Conservation (phyloP, 1,140 invertebrate species). For the Aphaenogaster floridana region DNA sequence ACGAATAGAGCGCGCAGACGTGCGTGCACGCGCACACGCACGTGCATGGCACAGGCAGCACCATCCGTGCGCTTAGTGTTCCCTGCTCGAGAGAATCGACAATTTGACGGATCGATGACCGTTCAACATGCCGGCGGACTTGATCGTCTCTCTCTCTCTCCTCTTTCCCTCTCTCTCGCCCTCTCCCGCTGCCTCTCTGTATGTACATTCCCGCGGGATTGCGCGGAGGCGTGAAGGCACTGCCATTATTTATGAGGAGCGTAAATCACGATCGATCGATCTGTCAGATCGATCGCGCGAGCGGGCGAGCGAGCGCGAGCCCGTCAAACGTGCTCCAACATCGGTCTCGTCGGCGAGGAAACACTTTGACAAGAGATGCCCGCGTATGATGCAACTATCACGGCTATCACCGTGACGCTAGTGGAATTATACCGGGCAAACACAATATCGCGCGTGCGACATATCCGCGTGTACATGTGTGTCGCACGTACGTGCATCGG, state of each 20-base stretch:
- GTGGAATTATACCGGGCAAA: slow-evolving; percentile 59
- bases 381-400: slow-evolving; percentile 59
- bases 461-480: not conserved
- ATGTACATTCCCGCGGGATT: slow-evolving; percentile 47
- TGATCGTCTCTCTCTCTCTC: slow-evolving; percentile 9
- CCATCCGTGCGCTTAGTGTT: slow-evolving; percentile 8
- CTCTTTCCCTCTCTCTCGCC: not conserved
- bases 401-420: slow-evolving; percentile 55
- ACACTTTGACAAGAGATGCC: slow-evolving; percentile 58
- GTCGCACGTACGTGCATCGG: not conserved
- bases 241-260: slow-evolving; percentile 52
- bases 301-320: not conserved
- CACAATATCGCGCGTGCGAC: slow-evolving; percentile 44
- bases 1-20: not conserved
- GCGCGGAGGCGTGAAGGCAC: slow-evolving; percentile 53
- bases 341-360: slow-evolving; percentile 69
- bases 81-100: slow-evolving; percentile 49
- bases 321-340: slow-evolving; percentile 48
- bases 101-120: slow-evolving; percentile 66
- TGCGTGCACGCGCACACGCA: not conserved
- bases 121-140: slow-evolving; percentile 42
- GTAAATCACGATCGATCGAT: slow-evolving; percentile 68
- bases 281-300: slow-evolving; percentile 46
- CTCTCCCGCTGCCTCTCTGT: slow-evolving; percentile 6
- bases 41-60: not conserved